Evolutionary conservation across 2,888 invertebrate species (phyloP), one percentile per base, ranked within the genome.

Genomic region (Chironomus tentans): DNA sequence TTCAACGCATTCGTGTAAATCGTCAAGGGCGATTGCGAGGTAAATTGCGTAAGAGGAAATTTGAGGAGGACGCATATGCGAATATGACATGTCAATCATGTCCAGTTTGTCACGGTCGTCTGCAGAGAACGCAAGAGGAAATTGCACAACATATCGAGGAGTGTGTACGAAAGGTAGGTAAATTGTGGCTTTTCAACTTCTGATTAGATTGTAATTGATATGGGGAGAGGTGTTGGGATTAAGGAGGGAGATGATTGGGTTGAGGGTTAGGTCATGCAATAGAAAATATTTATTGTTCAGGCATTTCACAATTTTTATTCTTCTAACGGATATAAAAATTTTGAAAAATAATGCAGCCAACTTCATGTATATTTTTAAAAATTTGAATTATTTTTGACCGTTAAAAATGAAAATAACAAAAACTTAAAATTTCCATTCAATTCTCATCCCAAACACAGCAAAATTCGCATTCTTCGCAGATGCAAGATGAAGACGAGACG

Each of bases 1-100:
- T 90, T 82, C 88, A 90, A 82, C 84, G 91, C 79, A 89, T 91
- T 79, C 88, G 89, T 80, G 87, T 88, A 76, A 91, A 91, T 82
- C 86, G 91, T 78, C 90, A 91, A 80, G 88, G 89, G 78, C 85
- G 91, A 73, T 82, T 91, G 68, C 83, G 90, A 79, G 84, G 89
- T 78, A 90, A 90, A 82, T 88, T 89, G 77, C 87, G 89, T 78
- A 90, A 90, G 82, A 86, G 89, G 77, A 88, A 90, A 81, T 86
- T 86, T 68, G 89, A 89, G 78, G 88, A 88, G 78, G 86, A 87
- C 13, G 74, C 74, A 22, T 74, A 68, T 24, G 74, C 74, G 5
- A 74, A 68, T 24, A 68, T 74, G 68, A 74, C 68, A 22, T 84
- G 84, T 78, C 83, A 82, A 79, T 84, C 86, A 1, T 91, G 91